These are phyloP conservation scores for Pipistrellus nathusii DNA, from an alignment of 2,797 vertebrate species.

Conservation along the genomic window DNA sequence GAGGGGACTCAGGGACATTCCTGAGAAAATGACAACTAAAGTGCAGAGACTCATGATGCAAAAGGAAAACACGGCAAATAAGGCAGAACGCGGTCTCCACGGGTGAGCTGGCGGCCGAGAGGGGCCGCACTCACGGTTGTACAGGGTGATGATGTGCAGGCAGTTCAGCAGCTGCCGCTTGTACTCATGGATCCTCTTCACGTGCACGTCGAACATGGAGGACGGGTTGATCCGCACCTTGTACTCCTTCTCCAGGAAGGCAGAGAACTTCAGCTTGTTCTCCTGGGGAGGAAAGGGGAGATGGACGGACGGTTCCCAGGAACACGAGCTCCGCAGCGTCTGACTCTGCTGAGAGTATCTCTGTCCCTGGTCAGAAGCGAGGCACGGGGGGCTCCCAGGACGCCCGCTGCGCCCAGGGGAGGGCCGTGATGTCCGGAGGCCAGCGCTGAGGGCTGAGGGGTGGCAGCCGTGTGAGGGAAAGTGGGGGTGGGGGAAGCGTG, in stretches of 20 bases:
- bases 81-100: not conserved
- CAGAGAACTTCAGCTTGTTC: constrained; percentile 93
- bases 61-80: not conserved
- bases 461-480: not conserved
- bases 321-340: not conserved
- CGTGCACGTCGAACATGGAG: constrained; percentile 93
- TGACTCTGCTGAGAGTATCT: not conserved
- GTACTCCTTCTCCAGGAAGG: constrained; percentile 90
- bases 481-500: not conserved
- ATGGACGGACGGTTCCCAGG: fast-evolving
- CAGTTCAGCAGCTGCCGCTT: constrained; percentile 94
- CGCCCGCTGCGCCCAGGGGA: not conserved
- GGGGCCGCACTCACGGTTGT: constrained; percentile 89
- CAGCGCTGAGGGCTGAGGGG: not conserved
- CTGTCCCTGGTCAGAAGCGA: not conserved
- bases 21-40: not conserved
- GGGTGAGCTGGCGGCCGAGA: fast-evolving
- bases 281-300: constrained; percentile 85
- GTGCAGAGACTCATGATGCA: not conserved
- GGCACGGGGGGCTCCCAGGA: not conserved
- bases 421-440: too few species aligned
- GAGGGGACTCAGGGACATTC: not conserved
- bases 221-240: constrained; percentile 91
- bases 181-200: constrained; percentile 94
- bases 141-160: constrained; percentile 91